Evolutionary conservation across 2,888 invertebrate species (phyloP).

Genomic region (Parnassius apollo): DNA sequence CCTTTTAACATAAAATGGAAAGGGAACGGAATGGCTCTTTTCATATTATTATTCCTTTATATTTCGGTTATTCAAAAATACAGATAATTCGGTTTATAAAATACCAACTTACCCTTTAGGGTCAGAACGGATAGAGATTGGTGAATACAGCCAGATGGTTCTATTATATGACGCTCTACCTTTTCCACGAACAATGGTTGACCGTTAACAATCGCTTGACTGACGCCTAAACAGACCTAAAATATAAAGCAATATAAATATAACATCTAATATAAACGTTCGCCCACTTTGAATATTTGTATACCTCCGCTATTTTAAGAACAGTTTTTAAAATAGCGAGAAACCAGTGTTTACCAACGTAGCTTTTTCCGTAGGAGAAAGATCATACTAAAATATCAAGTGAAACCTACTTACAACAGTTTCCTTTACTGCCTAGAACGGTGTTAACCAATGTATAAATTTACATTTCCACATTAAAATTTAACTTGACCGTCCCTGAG

Average conservation of each 20-base stretch:
- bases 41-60: slow-evolving; percentile 17
- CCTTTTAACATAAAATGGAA: slow-evolving; percentile 51
- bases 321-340: too few species aligned
- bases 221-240: slow-evolving; percentile 77
- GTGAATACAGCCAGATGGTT: slow-evolving; percentile 76
- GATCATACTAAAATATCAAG: too few species aligned
- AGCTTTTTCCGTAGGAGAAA: too few species aligned
- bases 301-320: too few species aligned
- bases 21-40: slow-evolving; percentile 14
- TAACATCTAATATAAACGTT: too few species aligned
- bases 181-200: slow-evolving; percentile 78
- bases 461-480: too few species aligned
- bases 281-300: too few species aligned
- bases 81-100: slow-evolving; percentile 3
- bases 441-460: too few species aligned
- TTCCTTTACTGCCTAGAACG: too few species aligned
- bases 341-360: too few species aligned
- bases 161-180: slow-evolving; percentile 81
- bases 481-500: too few species aligned
- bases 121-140: slow-evolving; percentile 79
- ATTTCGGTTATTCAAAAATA: slow-evolving; percentile 16
- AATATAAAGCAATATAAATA: slow-evolving; percentile 7
- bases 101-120: slow-evolving; percentile 61
- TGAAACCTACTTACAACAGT: too few species aligned
- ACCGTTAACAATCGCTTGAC: slow-evolving; percentile 75